These are phyloP conservation scores for Dione vanillae DNA, from an alignment of 2,888 invertebrate genomes.

Conservation along the genomic window DNA sequence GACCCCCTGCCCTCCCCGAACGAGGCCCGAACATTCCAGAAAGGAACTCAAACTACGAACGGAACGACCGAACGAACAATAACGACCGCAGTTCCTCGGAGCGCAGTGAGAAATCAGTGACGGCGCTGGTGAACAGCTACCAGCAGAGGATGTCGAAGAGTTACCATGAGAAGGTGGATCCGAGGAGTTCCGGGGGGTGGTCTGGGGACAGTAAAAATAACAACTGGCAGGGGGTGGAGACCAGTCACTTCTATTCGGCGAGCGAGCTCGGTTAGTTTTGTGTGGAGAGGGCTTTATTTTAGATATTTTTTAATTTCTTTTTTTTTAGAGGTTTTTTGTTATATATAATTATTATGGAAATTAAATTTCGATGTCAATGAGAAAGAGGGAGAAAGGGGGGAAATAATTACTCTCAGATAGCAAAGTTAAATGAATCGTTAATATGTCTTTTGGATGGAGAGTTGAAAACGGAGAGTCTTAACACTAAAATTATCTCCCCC, in stretches of 20 bases:
- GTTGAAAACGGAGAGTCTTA: too few species aligned
- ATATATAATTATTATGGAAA: too few species aligned
- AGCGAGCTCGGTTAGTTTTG: constrained; percentile 75
- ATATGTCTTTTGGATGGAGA: too few species aligned
- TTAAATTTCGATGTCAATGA: too few species aligned
- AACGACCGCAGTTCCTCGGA: constrained; percentile 43
- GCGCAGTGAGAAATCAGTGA: constrained; percentile 65
- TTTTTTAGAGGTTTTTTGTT: background rate
- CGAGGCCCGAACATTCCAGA: constrained; percentile 58
- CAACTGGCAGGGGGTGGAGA: constrained; percentile 69
- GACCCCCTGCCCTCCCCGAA: constrained; percentile 59
- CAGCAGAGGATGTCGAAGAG: constrained; percentile 68
- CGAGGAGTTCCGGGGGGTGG: constrained; percentile 52
- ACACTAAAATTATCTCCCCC: too few species aligned
- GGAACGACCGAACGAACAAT: constrained; percentile 32
- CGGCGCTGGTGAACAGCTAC: constrained; percentile 74
- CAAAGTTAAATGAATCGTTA: too few species aligned
- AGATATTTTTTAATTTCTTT: background rate
- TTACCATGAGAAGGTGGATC: constrained; percentile 56
- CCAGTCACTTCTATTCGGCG: constrained; percentile 73
- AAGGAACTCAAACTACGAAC: constrained; percentile 53
- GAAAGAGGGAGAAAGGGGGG: too few species aligned
- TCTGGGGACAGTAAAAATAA: constrained; percentile 50
- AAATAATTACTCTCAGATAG: too few species aligned
- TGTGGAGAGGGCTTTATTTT: too few species aligned